phyloP scores from a whole-genome alignment of 2,888 invertebrate genomes.

The Eilema sororculum region DNA sequence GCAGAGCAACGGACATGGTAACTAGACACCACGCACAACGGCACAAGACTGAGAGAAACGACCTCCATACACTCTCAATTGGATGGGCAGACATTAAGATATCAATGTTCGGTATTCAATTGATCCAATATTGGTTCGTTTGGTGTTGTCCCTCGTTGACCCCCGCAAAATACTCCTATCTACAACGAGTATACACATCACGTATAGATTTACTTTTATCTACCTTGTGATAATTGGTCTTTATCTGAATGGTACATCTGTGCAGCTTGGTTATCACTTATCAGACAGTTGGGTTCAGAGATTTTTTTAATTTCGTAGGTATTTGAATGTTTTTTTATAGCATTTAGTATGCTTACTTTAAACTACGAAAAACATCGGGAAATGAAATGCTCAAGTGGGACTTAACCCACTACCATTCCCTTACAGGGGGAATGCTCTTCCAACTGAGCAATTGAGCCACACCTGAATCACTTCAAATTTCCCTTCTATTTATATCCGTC shows the following conservation, averaged over 20 bases:
- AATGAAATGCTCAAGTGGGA: too few species aligned
- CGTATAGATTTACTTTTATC: not conserved
- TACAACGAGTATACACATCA: conserved; percentile 16
- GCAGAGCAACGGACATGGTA: conserved; percentile 15
- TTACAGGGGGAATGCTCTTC: too few species aligned
- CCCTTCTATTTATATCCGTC: too few species aligned
- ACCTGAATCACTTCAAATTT: too few species aligned
- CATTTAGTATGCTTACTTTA: too few species aligned
- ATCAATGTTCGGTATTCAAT: conserved; percentile 31
- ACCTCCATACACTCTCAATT: conserved; percentile 21
- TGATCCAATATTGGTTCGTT: conserved; percentile 33
- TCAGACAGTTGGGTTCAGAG: not conserved
- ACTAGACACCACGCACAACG: conserved; percentile 7
- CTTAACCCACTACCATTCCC: too few species aligned
- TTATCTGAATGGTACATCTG: not conserved
- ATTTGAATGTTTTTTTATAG: too few species aligned
- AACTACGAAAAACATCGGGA: too few species aligned
- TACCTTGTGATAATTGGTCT: not conserved
- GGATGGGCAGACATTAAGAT: conserved; percentile 29
- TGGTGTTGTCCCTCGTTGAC: conserved; percentile 28
- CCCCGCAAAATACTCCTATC: conserved; percentile 17
- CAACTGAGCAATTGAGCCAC: too few species aligned
- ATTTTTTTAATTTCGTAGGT: too few species aligned
- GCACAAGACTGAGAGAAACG: conserved; percentile 14
- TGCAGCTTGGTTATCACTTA: not conserved